Base-by-base conservation (phyloP, 2,888 invertebrate species). In the Ethmia dodecea region DNA sequence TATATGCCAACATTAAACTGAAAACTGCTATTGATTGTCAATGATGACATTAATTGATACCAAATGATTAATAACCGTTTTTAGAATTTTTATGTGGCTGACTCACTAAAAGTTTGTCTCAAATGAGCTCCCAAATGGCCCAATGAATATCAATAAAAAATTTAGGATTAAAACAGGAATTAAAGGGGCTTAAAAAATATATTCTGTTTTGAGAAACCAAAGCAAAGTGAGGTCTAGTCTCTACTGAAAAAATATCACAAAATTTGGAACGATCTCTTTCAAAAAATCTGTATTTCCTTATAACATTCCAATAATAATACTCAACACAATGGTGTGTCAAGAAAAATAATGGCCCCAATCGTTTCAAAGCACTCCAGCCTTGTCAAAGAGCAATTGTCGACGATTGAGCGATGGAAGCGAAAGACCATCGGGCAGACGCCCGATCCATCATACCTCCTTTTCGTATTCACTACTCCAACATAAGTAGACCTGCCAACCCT, bases 341-440 rank as follows among this genome's bases (percentile, higher is more conserved):
- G 61, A 66, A 65, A 73, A 79, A 80, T 80, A 78, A 80, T 80
- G 70, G 68, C 57, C 47, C 63, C 72, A 72, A 75, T 77, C 71
- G 65, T 55, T 62, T 61, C 57, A 49, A 56, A 62, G 62, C 73
- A 69, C 72, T 65, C 62, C 50, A 52, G 56, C 48, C 58, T 41
- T 64, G 70, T 73, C 78, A 73, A 79, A 79, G 77, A 60, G 61
- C 65, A 72, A 80, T n/a, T n/a, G n/a, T 79, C 70, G 70, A 67
- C 73, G 58, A 80, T 83, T 81, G 83, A 83, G 71, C 74, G 81
- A 81, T 83, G 76, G 69, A 60, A 60, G 63, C 80, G 72, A 78
- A 79, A 76, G 72, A 74, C 70, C 74, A 72, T 72, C 65, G 68
- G 75, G 65, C 67, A 62, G 72, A 60, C 67, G 61, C 55, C 66